Base-by-base conservation (phyloP, 2,888 invertebrate genomes). In the Andrena praecox region DNA sequence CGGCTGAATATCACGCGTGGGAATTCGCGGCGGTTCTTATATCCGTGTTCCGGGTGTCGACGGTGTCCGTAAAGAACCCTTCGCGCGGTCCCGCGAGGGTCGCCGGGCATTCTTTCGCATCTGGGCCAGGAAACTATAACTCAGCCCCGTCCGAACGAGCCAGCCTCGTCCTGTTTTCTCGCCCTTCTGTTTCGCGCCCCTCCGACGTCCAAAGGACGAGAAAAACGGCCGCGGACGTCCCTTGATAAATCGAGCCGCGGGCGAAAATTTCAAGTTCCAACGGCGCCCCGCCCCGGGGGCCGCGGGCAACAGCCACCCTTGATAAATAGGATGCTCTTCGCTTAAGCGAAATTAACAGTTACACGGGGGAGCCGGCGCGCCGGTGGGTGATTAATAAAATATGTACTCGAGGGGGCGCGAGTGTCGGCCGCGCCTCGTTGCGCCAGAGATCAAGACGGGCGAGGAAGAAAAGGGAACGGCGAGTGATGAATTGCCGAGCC, bases 61-160 rank as follows among this genome's bases (percentile, higher is more conserved):
- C 75, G 64, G 54, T 72, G 75, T 79, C 48, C 72, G 78, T 80
- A 76, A 86, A 86, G 86, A 87, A 86, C 27, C 68, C 42, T 62
- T 60, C 59, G 5, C 77, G 56, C 68, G 64, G 69, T 72, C 85
- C 82, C 85, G 12, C 24, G 77, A 63, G 79, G 42, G 60, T 48
- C 20, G 54, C 62, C 60, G 59, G 67, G 66, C 68, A 54, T 76
- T 70, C 74, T 63, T 77, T 75, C 79, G 71, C 68, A 85, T 85
- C 68, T 59, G 76, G 72, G 64, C 80, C 80, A 68, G 83, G 67
- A 82, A 85, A 73, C 85, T 74, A 80, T 85, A 87, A 77, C 77
- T 87, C 85, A 77, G 16, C 52, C 24, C 52, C 24, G 87, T 81
- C 80, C 75, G 84, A 73, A 82, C 70, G 70, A 64, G 79, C 75